phyloP scores from a whole-genome alignment of 23 tunicate species.

The Corella eumyota region DNA sequence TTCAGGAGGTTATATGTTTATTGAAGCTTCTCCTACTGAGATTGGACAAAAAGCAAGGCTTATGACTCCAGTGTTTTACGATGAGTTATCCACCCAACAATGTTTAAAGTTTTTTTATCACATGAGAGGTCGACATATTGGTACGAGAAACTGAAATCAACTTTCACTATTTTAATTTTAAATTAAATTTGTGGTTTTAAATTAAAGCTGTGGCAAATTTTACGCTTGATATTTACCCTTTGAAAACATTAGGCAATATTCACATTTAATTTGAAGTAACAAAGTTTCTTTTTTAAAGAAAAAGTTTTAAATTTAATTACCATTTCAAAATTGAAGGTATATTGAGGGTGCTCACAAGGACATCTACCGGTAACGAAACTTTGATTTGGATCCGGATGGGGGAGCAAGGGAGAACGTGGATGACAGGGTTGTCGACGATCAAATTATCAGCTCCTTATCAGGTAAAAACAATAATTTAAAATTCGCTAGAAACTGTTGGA shows the following conservation, averaged over 20 bases:
- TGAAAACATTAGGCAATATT: too few relatives aligned
- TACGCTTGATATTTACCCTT: too few relatives aligned
- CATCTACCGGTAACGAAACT: constrained; percentile 12
- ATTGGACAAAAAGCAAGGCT: constrained; percentile 54
- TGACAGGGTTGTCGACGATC: neutral
- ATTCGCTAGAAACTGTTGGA: too few relatives aligned
- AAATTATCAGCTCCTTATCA: constrained; percentile 10
- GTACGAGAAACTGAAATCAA: constrained; percentile 21
- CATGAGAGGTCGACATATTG: constrained; percentile 77
- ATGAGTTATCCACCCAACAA: constrained; percentile 7
- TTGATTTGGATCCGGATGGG: constrained; percentile 34
- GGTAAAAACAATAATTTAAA: too few relatives aligned
- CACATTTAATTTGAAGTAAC: too few relatives aligned
- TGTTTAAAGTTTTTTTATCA: constrained; percentile 71
- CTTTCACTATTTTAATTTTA: neutral
- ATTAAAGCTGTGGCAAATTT: too few relatives aligned
- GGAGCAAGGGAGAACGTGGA: constrained; percentile 47
- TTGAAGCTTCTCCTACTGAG: constrained; percentile 46
- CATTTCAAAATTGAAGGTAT: too few relatives aligned
- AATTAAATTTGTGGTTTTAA: neutral
- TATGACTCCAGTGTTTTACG: constrained; percentile 29
- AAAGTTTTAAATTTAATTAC: too few relatives aligned
- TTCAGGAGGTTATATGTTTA: constrained; percentile 80
- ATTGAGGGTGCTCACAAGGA: constrained; percentile 24
- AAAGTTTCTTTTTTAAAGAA: too few relatives aligned